Evolutionary conservation across 1,140 invertebrate species (phyloP), one percentile per base, ranked within the genome.

Genomic region (Drosophila quadrilineata): DNA sequence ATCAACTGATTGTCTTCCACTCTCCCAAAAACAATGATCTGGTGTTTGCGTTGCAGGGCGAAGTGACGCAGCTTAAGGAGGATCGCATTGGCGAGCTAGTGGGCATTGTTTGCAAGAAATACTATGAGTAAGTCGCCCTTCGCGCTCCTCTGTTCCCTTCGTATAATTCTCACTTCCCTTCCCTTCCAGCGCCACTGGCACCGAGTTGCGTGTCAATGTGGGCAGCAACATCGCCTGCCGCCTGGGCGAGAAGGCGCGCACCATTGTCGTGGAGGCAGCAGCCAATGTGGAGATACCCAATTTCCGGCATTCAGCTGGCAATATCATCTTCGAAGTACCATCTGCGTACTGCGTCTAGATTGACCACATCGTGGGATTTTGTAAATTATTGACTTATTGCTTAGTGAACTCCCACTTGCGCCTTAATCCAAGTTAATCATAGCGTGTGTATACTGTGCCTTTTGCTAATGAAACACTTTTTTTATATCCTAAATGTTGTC

Each of bases 1-100:
- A 98, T 89, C 97, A 98, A 86, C 92, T 99, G 45, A 93, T 98
- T 52, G 94, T 97, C 6, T 93, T 99, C 68, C 97, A 98, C 89
- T 94, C 97, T 2, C 94, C 94, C 62, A 93, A 93, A 17, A 98
- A 98, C 89, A 98, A 99, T 90, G 94, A 99, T 76, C 94, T 99
- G 24, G 92, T 98, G 3, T 91, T 98, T 12, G 94, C 95, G 4
- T 90, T 98, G 33, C 74, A 87, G 19, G 77, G 76, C 10, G 88
- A 89, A 62, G 46, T 73, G 14, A 50, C 57, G 3, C 66, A 66
- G 6, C 63, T 90, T n/a, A 92, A 92, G 48, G 93, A 94, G 49
- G 95, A 96, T 75, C 91, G 94, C 48, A 92, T 96, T 22, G 98
- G 98, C 1, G 98, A 99, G 91, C 91, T 98, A 9, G 92, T 99